phyloP scores from a whole-genome alignment of 2,888 invertebrate genomes.

The Allacma fusca region DNA sequence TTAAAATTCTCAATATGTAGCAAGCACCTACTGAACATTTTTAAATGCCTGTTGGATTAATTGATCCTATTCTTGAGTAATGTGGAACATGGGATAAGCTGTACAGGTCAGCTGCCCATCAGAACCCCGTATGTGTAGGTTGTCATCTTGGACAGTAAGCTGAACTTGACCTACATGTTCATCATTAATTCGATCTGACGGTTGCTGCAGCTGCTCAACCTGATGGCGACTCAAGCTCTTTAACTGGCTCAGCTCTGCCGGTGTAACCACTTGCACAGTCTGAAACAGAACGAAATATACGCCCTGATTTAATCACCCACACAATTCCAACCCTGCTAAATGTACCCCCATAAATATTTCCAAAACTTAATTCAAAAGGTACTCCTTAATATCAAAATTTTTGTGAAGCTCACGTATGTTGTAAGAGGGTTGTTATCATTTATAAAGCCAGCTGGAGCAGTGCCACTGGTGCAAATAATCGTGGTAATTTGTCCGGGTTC shows the following conservation, averaged over 20 bases:
- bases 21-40: no score
- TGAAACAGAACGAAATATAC: conserved; percentile 15
- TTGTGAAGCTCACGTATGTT: conserved; percentile 27
- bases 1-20: no score
- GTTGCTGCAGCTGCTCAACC: conserved; percentile 22
- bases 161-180: conserved; percentile 25
- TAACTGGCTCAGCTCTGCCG: conserved; percentile 20
- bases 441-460: conserved; percentile 13
- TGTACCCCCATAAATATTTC: no score
- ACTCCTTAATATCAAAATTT: neutral
- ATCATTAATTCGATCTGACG: neutral
- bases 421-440: conserved; percentile 18
- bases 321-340: no score
- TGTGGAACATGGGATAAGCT: conserved; percentile 17
- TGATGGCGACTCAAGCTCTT: conserved; percentile 9
- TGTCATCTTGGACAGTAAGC: conserved; percentile 17
- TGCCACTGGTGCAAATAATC: conserved; percentile 34
- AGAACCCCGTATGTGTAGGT: neutral
- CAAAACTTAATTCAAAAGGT: neutral
- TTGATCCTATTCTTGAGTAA: conserved; percentile 14
- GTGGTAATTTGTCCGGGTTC: conserved; percentile 26
- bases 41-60: neutral
- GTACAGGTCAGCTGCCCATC: conserved; percentile 8
- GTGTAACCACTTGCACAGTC: conserved; percentile 30
- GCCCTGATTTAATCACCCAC: no score